Evolutionary conservation across 2,797 vertebrate genomes (phyloP).

Genomic region (Lithobates sylvaticus): DNA sequence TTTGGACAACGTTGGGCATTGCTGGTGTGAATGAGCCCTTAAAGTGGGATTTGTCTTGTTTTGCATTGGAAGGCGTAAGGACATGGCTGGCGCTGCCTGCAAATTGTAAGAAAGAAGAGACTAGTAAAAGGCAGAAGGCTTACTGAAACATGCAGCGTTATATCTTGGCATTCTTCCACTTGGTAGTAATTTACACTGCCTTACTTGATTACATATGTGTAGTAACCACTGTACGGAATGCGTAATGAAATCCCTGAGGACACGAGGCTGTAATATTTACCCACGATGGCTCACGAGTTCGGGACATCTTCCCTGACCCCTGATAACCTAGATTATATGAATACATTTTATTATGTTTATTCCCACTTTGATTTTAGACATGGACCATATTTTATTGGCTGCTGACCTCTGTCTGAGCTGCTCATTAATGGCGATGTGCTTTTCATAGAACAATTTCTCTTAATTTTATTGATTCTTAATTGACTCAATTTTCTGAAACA

Average conservation of each 20-base stretch:
- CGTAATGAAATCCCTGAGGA: not conserved
- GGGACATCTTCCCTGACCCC: not conserved
- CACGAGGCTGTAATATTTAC: not conserved
- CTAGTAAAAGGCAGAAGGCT: too few species aligned
- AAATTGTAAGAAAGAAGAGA: too few species aligned
- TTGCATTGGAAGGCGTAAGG: too few species aligned
- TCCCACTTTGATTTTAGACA: not conserved
- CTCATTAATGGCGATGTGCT: slow-evolving; percentile 19
- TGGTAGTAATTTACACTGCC: too few species aligned
- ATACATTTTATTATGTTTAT: not conserved
- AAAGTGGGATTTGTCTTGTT: too few species aligned
- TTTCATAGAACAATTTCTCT: slow-evolving; percentile 51
- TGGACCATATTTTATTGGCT: not conserved
- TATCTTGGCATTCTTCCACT: too few species aligned
- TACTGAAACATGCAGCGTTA: too few species aligned
- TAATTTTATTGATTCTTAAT: slow-evolving; percentile 54
- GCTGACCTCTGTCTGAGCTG: slow-evolving; percentile 3
- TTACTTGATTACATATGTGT: too few species aligned
- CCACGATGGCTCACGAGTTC: not conserved
- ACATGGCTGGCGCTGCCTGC: too few species aligned
- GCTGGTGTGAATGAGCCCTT: too few species aligned
- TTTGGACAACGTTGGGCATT: too few species aligned
- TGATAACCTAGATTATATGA: not conserved
- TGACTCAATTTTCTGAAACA: slow-evolving; percentile 50
- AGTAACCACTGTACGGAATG: not conserved